Evolutionary conservation across 2,888 invertebrate genomes (phyloP).

Genomic region (Lamproptera curius): DNA sequence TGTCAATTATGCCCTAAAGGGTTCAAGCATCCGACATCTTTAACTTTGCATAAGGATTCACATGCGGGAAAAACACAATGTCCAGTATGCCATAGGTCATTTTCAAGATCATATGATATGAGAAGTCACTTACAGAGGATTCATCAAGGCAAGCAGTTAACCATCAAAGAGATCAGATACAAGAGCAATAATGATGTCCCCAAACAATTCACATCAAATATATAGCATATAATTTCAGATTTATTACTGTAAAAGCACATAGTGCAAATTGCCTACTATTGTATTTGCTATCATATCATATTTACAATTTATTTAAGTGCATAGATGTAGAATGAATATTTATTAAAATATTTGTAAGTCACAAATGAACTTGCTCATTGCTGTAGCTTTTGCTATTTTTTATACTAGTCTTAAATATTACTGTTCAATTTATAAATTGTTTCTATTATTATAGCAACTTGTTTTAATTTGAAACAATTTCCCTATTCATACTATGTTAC

Average conservation of each 20-base stretch:
- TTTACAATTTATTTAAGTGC: slow-evolving; percentile 13
- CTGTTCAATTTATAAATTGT: slow-evolving; percentile 55
- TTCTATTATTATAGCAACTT: slow-evolving; percentile 34
- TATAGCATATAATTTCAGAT: slow-evolving; percentile 45
- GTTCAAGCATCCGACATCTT: slow-evolving; percentile 80
- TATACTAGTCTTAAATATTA: slow-evolving; percentile 70
- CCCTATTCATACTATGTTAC: too few relatives aligned
- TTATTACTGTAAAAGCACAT: slow-evolving; percentile 39
- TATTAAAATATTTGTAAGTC: slow-evolving; percentile 42
- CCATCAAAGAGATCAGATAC: slow-evolving; percentile 72
- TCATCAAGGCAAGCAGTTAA: slow-evolving; percentile 76
- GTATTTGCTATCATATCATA: slow-evolving; percentile 14
- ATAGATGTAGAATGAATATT: slow-evolving; percentile 30
- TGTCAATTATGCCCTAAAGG: slow-evolving; percentile 81
- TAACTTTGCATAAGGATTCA: slow-evolving; percentile 80
- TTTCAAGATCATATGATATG: slow-evolving; percentile 81
- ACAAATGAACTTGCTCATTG: slow-evolving; percentile 67
- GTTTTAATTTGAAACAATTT: slow-evolving; percentile 19
- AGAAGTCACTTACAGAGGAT: slow-evolving; percentile 78
- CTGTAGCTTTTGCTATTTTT: slow-evolving; percentile 72
- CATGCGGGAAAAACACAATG: slow-evolving; percentile 81
- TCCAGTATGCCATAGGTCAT: slow-evolving; percentile 79
- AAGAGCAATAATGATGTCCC: slow-evolving; percentile 60
- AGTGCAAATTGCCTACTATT: slow-evolving; percentile 42
- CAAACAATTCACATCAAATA: slow-evolving; percentile 64